Evolutionary conservation across 2,113 vertebrate genomes (phyloP), one percentile per base, ranked within the genome.

Genomic region (Rhadina sibilatrix): DNA sequence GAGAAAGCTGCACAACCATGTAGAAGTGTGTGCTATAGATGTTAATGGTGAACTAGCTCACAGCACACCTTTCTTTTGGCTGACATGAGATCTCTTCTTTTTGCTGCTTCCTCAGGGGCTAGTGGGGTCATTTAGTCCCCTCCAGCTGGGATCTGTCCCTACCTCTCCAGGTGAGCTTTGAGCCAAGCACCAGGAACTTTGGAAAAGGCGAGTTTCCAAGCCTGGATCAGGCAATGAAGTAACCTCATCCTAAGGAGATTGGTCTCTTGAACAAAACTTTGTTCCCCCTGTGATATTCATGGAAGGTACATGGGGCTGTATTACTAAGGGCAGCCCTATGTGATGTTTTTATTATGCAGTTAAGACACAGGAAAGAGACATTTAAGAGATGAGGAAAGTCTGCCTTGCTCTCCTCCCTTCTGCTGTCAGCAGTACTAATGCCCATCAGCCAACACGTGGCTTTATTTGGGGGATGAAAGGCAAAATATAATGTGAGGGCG

Each of bases 401-500:
- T 87, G 47, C 40, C n/a, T 50, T 74, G 54, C 24, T 7, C 44
- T 81, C 33, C 68, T 69, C 42, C 25, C 56, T 75, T 79, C 47
- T 83, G 66, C 75, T 76, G 12, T n/a, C 75, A 42, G 52, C 64
- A 64, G 11, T 22, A 28, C 54, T 16, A 16, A 53, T 0, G 1
- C 60, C 79, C 83, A 27, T 78, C 0, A 1, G 38, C 44, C 77
- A 56, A 11, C 42, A 21, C 2, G 2, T 2, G 2, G 15, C 59
- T 96, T 64, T 33, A 4, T 61, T 27, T 61, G 66, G 38, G 42
- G 52, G 83, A 21, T 30, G 42, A 38, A 76, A 87, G 68, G 31
- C 49, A 83, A 76, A 88, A 84, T 53, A 10, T 76, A 49, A 53
- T 20, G 46, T 49, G 66, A 88, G 10, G 33, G 20, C 0, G 0